Base-by-base conservation (phyloP, 2,797 vertebrate genomes). In the Cossypha niveicapilla region DNA sequence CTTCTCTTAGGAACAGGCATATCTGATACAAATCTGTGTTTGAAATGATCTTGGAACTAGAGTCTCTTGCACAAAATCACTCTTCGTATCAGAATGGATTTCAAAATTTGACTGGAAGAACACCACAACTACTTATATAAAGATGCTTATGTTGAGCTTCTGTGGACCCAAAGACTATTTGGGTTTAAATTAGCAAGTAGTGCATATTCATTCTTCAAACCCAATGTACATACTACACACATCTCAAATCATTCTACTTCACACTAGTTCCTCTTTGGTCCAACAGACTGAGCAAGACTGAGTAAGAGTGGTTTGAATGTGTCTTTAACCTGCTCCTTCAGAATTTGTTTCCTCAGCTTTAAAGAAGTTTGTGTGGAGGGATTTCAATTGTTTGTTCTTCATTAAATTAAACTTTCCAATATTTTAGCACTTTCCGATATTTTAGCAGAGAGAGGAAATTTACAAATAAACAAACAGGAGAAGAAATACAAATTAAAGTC, bases 51-150 rank as follows among this genome's bases (percentile, higher is more conserved):
- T 54, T 8, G 4, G 35, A 82, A 85, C 30, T 25, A 68, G 14
- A 76, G 27, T 8, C 11, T 45, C 32, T 47, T 61, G 15, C 21
- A 85, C 14, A 53, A 48, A 60, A 42, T 44, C 41, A 53, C 5
- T 10, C 19, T 37, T 68, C 0, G 0, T 3, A 56, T 24, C 7
- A 85, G 25, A 85, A 74, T 0, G 5, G 45, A 76, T 56, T 41
- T 61, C 47, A 61, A 56, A 67, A 82, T n/a, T 32, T 87, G 27
- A 32, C 28, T 51, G 13, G 34, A 60, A 60, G 37, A 50, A 50
- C 23, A 58, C 3, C 30, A 62, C 15, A 24, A 61, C 47, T 28
- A 62, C 21, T 35, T 35, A 77, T 23, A 17, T 6, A 54, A 86
- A 80, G 25, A 30, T 51, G 39, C 11, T 67, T 71, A 47, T 22